Base-by-base conservation (phyloP, 2,888 invertebrate species). In the Tetanocera ferruginea region DNA sequence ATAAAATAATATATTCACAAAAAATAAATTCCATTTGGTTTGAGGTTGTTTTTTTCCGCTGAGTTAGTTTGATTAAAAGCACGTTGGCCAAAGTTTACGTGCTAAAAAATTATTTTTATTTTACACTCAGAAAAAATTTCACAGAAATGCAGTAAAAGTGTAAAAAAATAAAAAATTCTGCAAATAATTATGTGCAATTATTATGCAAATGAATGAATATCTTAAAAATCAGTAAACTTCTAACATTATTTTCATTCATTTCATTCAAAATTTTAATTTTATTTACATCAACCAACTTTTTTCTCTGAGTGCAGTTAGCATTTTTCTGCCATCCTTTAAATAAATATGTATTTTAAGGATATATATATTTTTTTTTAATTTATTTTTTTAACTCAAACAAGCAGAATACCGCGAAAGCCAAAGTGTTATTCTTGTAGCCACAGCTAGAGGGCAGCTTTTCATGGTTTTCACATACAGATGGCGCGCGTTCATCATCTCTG, bases 401-500 rank as follows among this genome's bases (percentile, higher is more conserved):
- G 19, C 52, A 70, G 51, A 52, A 52, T 17, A 70, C 25, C 28
- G 2, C 70, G 23, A 70, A 70, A 69, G 51, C 70, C 52, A 52
- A 52, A 70, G 70, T 70, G 70, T 70, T 70, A 70, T 49, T 51
- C 49, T 49, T 49, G 31, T n/a, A 28, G 49, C 34, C 49, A 49
- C 67, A 25, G 49, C 49, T 25, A 49, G 43, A 67, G 67, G 23
- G 67, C 67, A 49, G 64, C 31, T 34, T 28, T 66, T 2, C 14
- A 49, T 23, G 43, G 43, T 43, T 43, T 43, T 43, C 43, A 43
- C 43, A 43, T 11, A 43, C 43, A 43, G 43, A 43, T 43, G 43
- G 43, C 43, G 43, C 14, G 43, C 43, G 11, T 43, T 14, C 43
- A 43, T 43, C 43, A 43, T 43, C 43, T 6, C 43, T 43, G 43